Conservation (phyloP, 2,113 vertebrate genomes). For the Martes martes region DNA sequence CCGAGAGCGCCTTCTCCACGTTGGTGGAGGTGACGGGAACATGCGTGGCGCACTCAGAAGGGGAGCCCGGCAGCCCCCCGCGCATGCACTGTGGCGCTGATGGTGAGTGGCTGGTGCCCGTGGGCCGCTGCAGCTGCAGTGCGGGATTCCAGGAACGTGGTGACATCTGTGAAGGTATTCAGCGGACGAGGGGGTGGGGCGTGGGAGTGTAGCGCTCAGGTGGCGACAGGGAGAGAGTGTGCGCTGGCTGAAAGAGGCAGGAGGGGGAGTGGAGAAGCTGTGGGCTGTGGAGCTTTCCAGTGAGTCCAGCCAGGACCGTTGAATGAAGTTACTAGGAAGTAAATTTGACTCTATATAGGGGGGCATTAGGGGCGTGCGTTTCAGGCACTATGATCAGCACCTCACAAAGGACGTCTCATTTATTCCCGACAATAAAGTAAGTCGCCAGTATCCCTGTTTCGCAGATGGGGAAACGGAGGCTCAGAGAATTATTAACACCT, state of each 20-base stretch:
- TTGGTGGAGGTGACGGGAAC: conserved; percentile 94
- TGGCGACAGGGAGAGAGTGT: background rate
- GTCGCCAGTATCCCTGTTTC: background rate
- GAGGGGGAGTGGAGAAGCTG: background rate
- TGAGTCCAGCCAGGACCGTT: background rate
- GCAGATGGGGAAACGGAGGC: background rate
- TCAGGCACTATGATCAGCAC: background rate
- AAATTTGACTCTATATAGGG: background rate
- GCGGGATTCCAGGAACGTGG: conserved; percentile 96
- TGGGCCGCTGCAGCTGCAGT: conserved; percentile 95
- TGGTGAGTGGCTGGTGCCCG: conserved; percentile 96
- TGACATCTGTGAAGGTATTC: conserved; percentile 93
- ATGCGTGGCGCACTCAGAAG: conserved; percentile 93
- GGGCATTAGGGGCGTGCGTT: background rate
- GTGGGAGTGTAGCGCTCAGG: background rate
- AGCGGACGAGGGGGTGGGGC: background rate
- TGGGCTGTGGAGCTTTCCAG: background rate
- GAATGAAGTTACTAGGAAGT: background rate
- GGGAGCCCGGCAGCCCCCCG: conserved; percentile 91
- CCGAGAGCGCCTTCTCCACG: conserved; percentile 92
- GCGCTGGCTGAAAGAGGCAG: background rate
- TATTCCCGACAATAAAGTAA: background rate
- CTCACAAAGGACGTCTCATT: background rate
- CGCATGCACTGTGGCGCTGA: conserved; percentile 98
- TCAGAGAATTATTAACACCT: background rate